Conservation (phyloP, 2,797 vertebrate species). For the Pristis pectinata region DNA sequence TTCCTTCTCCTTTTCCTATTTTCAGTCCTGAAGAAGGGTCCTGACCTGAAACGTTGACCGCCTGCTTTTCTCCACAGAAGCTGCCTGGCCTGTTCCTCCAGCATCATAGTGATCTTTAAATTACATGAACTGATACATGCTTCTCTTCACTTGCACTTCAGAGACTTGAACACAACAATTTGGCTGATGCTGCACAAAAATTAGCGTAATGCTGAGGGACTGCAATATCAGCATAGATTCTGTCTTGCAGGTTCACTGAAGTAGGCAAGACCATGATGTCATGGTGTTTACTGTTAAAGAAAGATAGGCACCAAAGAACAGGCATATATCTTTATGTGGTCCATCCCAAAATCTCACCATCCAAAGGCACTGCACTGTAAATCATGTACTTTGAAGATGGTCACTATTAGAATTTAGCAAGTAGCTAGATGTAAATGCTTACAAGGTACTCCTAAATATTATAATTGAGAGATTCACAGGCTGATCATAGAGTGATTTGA, state of each 20-base stretch:
- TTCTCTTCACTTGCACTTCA: too few relatives aligned
- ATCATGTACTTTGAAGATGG: neutral
- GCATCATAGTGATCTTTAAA: too few relatives aligned
- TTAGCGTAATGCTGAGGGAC: neutral
- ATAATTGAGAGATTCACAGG: too few relatives aligned
- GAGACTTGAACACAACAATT: neutral
- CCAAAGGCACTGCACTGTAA: neutral
- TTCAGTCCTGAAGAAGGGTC: too few relatives aligned
- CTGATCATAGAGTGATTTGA: too few relatives aligned
- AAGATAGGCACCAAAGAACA: neutral
- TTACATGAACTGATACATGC: too few relatives aligned
- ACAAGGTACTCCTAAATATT: too few relatives aligned
- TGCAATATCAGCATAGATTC: neutral
- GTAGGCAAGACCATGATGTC: neutral
- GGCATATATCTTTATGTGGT: neutral
- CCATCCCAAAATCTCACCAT: neutral
- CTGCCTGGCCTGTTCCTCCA: too few relatives aligned
- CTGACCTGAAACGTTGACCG: too few relatives aligned
- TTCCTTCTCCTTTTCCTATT: too few relatives aligned
- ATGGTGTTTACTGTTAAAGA: neutral
- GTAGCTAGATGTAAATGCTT: neutral
- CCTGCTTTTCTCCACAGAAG: too few relatives aligned
- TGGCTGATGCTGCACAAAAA: too few relatives aligned
- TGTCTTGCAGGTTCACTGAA: neutral
- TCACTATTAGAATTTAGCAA: neutral